phyloP scores from a whole-genome alignment of 2,797 vertebrate species.

The Ptychobarbus kaznakovi region DNA sequence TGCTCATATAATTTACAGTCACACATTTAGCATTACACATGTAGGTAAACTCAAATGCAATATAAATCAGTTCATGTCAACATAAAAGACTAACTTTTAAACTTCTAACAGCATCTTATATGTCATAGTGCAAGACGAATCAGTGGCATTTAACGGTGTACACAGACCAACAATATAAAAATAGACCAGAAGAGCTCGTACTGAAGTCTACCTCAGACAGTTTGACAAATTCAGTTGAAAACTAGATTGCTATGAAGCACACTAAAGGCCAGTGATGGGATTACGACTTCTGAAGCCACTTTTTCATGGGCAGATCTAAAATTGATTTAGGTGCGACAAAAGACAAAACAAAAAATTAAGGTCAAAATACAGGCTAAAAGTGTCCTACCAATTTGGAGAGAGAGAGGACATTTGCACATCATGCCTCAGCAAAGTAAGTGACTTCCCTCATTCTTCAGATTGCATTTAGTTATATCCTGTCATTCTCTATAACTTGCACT shows the following conservation, averaged over 20 bases:
- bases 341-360: slow-evolving; percentile 18
- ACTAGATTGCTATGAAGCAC: not conserved
- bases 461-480: slow-evolving; percentile 36
- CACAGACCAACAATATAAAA: not conserved
- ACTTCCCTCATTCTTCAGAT: slow-evolving; percentile 38
- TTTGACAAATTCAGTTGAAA: not conserved
- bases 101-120: not conserved
- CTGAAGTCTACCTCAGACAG: not conserved
- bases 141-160: not conserved
- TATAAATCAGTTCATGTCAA: not conserved
- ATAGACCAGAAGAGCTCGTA: not conserved
- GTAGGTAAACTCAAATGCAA: not conserved
- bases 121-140: not conserved
- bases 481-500: slow-evolving; percentile 52
- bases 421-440: slow-evolving; percentile 1
- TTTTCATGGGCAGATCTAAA: not conserved
- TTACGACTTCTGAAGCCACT: not conserved
- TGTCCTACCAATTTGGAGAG: not conserved
- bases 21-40: not conserved
- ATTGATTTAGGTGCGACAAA: not conserved
- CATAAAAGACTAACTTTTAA: not conserved
- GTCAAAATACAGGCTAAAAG: slow-evolving; percentile 16
- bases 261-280: not conserved
- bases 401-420: not conserved
- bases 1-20: not conserved